These are phyloP conservation scores for Hydrolagus colliei DNA, from an alignment of 2,797 vertebrate species.

Conservation along the genomic window DNA sequence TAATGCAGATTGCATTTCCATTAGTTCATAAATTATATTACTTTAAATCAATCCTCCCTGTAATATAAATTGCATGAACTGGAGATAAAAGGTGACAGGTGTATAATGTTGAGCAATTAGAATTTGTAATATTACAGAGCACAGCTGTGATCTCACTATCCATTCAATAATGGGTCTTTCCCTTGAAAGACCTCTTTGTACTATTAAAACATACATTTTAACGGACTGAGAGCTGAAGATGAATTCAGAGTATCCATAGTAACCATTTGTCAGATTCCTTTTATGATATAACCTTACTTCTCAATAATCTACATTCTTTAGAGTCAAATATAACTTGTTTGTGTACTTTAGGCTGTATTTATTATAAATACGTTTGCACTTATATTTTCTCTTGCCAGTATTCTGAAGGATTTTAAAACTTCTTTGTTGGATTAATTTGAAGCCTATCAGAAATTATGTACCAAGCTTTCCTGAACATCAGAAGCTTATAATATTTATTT, in stretches of 20 bases:
- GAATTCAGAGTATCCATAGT: constrained; percentile 27
- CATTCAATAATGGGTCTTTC: constrained; percentile 23
- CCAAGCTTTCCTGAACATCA: background rate
- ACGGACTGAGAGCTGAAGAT: background rate
- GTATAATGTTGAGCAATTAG: constrained; percentile 16
- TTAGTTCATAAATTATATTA: constrained; percentile 30
- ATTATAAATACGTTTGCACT: background rate
- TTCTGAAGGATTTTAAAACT: constrained; percentile 8
- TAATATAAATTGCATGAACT: constrained; percentile 17
- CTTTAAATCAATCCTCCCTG: constrained; percentile 25
- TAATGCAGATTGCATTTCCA: background rate
- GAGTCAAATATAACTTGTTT: constrained; percentile 4
- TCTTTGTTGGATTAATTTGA: background rate
- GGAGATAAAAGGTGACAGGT: background rate
- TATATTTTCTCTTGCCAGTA: constrained; percentile 2
- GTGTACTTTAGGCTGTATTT: background rate
- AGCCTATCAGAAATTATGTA: background rate
- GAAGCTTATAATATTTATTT: background rate
- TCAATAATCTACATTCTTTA: background rate
- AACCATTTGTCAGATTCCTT: constrained; percentile 30
- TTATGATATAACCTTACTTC: constrained; percentile 24
- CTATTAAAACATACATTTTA: constrained; percentile 15
- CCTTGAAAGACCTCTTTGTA: background rate
- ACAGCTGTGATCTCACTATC: constrained; percentile 22
- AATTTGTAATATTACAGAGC: constrained; percentile 10